Base-by-base conservation (phyloP, 2,888 invertebrate species). In the Altica lythri region DNA sequence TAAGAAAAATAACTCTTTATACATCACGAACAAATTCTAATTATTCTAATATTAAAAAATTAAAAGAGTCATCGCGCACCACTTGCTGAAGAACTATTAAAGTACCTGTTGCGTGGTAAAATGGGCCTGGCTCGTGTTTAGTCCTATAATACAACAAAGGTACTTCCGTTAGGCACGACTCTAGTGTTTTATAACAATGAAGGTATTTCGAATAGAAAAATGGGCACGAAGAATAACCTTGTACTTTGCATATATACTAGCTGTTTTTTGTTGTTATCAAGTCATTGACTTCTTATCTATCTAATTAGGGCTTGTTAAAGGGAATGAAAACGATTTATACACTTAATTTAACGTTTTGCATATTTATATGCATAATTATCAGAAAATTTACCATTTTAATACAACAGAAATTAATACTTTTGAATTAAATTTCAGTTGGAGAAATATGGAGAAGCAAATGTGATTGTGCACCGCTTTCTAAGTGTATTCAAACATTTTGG, bases 191-290 rank as follows among this genome's bases (percentile, higher is more conserved):
- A 56, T 48, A 54, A 60, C 59, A 60, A 60, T 57, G 59, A 29
- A 46, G 35, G 47, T 46, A 55, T n/a, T n/a, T n/a, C n/a, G 32
- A 38, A 29, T 43, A 40, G 46, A 49, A 60, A 57, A 52, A 52
- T 56, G 48, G 55, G 42, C 53, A 56, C 53, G 56, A 56, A 53
- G 56, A 56, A 56, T 56, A 34, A 53, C 45, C 53, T 55, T 55
- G 55, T 51, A 40, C 40, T 40, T 50, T 14, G 47, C 48, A 22
- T 48, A 48, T 30, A 25, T 46, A 32, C 30, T n/a, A n/a, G n/a
- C n/a, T n/a, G n/a, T n/a, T n/a, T n/a, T n/a, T n/a, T n/a, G n/a
- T n/a, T n/a, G n/a, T n/a, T n/a, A n/a, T n/a, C n/a, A n/a, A n/a
- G n/a, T n/a, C n/a, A n/a, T n/a, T n/a, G n/a, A n/a, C n/a, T n/a